phyloP scores from a whole-genome alignment of 2,113 vertebrate genomes.

The Peucedramus taeniatus region DNA sequence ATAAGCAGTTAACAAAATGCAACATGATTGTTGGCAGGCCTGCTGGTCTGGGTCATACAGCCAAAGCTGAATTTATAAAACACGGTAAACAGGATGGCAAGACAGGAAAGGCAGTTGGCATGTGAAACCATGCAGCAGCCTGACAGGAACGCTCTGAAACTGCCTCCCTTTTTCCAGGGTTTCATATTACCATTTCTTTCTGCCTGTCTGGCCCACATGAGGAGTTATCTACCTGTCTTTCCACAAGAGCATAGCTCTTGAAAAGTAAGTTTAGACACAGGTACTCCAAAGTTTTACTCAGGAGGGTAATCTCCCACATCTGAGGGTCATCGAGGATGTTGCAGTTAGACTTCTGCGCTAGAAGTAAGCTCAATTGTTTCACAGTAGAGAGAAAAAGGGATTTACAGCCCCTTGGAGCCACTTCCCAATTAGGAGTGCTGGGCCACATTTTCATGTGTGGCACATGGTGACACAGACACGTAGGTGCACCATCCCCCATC shows the following conservation, averaged over 20 bases:
- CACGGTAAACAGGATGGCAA: not conserved
- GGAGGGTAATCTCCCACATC: not conserved
- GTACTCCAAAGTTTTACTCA: not conserved
- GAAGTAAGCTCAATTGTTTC: not conserved
- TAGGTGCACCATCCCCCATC: not conserved
- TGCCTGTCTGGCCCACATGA: not conserved
- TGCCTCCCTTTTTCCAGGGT: not conserved
- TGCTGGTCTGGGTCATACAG: constrained; percentile 24
- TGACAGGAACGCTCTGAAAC: not conserved
- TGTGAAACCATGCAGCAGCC: not conserved
- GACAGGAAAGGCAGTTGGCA: not conserved
- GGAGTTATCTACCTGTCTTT: not conserved
- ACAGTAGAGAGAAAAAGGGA: not conserved
- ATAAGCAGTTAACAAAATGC: constrained; percentile 46
- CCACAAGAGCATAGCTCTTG: not conserved
- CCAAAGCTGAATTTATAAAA: constrained; percentile 40
- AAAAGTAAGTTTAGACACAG: not conserved
- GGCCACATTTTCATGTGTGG: not conserved
- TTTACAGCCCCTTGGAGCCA: not conserved
- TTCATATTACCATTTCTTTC: not conserved
- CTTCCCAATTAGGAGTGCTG: not conserved
- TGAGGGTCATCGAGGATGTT: not conserved
- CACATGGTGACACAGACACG: rapidly evolving
- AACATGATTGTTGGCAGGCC: constrained; percentile 43
- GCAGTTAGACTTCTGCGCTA: not conserved